These are phyloP conservation scores for Hippasteria phrygiana DNA, from an alignment of 53 echinoderm and acorn worm genomes.

Conservation along the genomic window DNA sequence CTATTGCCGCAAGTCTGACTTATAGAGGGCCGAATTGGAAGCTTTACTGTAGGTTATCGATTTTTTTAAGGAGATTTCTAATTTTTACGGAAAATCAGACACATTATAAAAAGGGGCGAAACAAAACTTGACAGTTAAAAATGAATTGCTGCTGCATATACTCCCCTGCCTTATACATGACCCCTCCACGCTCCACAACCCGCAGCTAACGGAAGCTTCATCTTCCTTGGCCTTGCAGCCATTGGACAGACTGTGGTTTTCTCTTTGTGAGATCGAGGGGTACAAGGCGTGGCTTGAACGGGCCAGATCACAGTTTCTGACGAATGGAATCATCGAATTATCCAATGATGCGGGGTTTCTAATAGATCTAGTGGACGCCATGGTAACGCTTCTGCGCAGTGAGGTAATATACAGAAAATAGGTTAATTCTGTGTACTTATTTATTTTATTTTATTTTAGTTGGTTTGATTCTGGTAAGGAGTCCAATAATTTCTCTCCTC, in stretches of 20 bases:
- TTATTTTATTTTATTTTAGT: neutral
- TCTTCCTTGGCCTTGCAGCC: neutral
- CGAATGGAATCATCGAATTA: neutral
- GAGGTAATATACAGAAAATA: constrained; percentile 23
- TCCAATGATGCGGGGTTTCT: neutral
- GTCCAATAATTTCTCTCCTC: too few relatives aligned
- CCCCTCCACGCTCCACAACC: neutral
- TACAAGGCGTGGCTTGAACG: neutral
- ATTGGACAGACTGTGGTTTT: constrained; percentile 2
- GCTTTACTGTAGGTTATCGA: too few relatives aligned
- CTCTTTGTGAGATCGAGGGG: constrained; percentile 10
- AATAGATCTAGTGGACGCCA: neutral
- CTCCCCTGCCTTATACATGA: too few relatives aligned
- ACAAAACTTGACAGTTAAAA: too few relatives aligned
- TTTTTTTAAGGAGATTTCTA: too few relatives aligned
- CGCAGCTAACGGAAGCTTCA: neutral
- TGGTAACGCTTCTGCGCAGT: neutral
- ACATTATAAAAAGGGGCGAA: too few relatives aligned
- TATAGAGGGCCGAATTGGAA: too few relatives aligned
- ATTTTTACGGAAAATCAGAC: too few relatives aligned
- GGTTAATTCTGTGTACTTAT: too few relatives aligned
- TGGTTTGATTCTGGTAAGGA: neutral
- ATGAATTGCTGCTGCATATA: too few relatives aligned
- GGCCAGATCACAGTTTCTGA: neutral
- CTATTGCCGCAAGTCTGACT: neutral